Conservation (phyloP, 2,113 vertebrate genomes). For the Orycteropus afer region DNA sequence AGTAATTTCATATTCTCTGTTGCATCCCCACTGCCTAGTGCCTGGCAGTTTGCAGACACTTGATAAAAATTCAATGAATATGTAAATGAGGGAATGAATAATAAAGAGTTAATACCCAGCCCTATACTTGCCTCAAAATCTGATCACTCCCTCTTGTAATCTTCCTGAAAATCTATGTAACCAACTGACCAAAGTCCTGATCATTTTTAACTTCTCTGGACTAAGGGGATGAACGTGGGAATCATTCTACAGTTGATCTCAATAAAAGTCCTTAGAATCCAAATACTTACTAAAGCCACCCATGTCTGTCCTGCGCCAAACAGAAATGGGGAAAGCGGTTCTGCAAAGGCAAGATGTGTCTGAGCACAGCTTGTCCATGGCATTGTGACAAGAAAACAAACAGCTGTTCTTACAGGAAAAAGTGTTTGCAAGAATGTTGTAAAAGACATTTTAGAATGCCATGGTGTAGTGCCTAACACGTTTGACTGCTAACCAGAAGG, state of each 20-base stretch:
- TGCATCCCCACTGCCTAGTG: background rate
- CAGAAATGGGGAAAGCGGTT: background rate
- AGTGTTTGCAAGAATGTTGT: background rate
- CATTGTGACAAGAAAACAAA: slow-evolving; percentile 31
- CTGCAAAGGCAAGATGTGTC: background rate
- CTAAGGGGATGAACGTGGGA: slow-evolving; percentile 2
- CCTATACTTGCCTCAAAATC: background rate
- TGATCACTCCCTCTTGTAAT: background rate
- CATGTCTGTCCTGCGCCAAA: background rate
- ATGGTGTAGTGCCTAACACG: too few species aligned
- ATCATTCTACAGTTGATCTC: background rate
- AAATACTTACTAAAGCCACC: background rate
- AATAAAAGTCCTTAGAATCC: background rate
- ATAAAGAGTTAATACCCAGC: background rate
- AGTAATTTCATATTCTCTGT: background rate
- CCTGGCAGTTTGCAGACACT: background rate
- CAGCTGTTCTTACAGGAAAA: slow-evolving; percentile 40
- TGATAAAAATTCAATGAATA: background rate
- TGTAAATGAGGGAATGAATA: background rate
- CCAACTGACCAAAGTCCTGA: background rate
- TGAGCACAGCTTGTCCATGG: slow-evolving; percentile 33
- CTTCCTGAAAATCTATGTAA: background rate
- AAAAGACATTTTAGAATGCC: background rate
- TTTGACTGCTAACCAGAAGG: too few species aligned
- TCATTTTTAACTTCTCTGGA: background rate